Evolutionary conservation across 1,140 invertebrate species (phyloP), one percentile per base, ranked within the genome.

Genomic region (Archegozetes longisetosus): DNA sequence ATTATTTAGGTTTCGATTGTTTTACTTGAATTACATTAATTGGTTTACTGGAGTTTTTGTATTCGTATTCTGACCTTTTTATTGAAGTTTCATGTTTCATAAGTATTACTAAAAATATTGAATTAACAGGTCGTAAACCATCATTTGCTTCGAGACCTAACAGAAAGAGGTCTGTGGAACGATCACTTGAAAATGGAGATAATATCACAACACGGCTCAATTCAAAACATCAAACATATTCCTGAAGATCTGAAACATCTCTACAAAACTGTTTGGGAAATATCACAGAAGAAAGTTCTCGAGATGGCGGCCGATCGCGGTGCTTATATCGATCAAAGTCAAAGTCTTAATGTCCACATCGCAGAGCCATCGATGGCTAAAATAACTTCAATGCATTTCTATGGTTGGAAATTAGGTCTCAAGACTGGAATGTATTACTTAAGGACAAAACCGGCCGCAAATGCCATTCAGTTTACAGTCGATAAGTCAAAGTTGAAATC

Each of bases 341-440:
- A 98, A 71, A 95, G 90, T 0, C 79, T 98, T 60, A 98, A 98
- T 71, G 83, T 98, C 64, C 90, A 98, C 69, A 89, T 99, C 55
- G 91, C 88, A 9, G 83, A 91, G 69, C 89, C 95, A 3, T 91
- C 84, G 67, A 90, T 88, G 71, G 87, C 84, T 1, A 94, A 93
- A 71, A 75, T 97, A 23, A 92, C 89, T 1, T 97, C 93, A 6
- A 97, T 98, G 82, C 95, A 99, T 72, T 98, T 98, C 73, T 90
- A 92, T 73, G 89, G 86, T 0, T 99, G 95, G 95, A 86, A 89
- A 77, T 23, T 64, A 63, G 86, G 95, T 6, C 76, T 98, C 14
- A 99, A 98, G 75, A 98, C 95, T 27, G 95, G 95, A 40, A 98
- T 98, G 92, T 98, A 98, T 73, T 98, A 98, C 72, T 76, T 99